Evolutionary conservation across 1,140 invertebrate genomes (phyloP), one percentile per base, ranked within the genome.

Genomic region (Micrasema longulum): DNA sequence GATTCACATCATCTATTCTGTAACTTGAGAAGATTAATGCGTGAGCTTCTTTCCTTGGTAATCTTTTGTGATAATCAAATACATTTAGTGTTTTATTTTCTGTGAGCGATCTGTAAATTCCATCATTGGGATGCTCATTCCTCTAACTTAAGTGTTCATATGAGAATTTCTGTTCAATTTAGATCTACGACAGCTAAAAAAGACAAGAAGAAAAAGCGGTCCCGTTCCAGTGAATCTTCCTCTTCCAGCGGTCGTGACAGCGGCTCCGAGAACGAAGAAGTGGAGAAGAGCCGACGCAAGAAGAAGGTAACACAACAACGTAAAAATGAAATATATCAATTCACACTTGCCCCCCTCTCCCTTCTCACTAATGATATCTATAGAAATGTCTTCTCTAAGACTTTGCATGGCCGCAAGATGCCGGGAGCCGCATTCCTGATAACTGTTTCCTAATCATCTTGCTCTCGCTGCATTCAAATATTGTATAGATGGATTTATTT

Each of bases 171-270:
- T 43, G 36, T 52, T 66, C 16, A 41, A 68, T 55, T 68, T 62
- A 75, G 74, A 66, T 72, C 65, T n/a, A n/a, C n/a, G 22, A 52
- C 74, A 14, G 31, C 71, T 60, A 76, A 76, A 73, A 84, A 85
- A 79, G 83, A 84, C 18, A 76, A 76, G 69, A 88, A 88, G 80
- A 88, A 87, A 80, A 88, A 88, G 76, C 84, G 86, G 36, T 85
- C 85, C 9, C 84, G 84, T 26, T 84, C 83, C 43, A 83, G 84
- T 60, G 79, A 78, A 10, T 75, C 66, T 11, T 71, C 67, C 0
- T 72, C 73, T n/a, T 71, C 67, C 23, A 81, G 82, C 60, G 79
- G 60, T 11, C 79, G 76, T 11, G 85, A 86, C 41, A 83, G 81
- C 71, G 85, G 86, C 62, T 80, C 79, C 1, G 78, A 55, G 23